Base-by-base conservation (phyloP, 2,113 vertebrate species). In the Paracanthobrama guichenoti region DNA sequence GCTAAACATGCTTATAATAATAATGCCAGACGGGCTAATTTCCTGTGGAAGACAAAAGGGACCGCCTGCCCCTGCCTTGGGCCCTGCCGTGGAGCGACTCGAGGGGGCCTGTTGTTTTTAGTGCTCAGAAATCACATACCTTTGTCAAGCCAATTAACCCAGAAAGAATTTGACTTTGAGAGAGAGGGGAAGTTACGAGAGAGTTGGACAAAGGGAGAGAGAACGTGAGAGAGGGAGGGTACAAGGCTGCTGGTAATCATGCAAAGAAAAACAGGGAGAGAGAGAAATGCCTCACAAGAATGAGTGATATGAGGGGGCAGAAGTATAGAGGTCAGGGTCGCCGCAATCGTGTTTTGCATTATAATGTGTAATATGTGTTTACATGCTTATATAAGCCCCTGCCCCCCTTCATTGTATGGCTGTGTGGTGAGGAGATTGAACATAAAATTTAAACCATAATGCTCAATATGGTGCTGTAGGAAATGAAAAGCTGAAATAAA, bases 11-110 rank as follows among this genome's bases (percentile, higher is more conserved):
- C 64, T 85, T 85, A 88, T 85, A 35, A 35, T 35, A 35, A 35
- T 35, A 35, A 26, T 82, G 87, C 92, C 86, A 93, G 93, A 93
- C 91, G 71, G 88, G 91, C 91, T 93, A 89, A 92, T 94, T 94
- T 95, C 94, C 93, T 93, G 92, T 31, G 91, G 90, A 93, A 91
- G 92, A 76, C 57, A 87, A 18, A 1, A 87, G 57, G 6, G 73
- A 79, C 26, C 11, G 12, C 26, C 44, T 8, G 64, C 55, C 57
- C 73, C 44, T 20, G 35, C 77, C 2, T 24, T 50, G 76, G 82
- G 73, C 83, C 86, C 79, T 81, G 85, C 83, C 82, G 83, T 83
- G 74, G 74, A 82, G 84, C 86, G 74, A 73, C 86, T 82, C 31
- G 76, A 83, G 88, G 69, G 74, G 13, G 22, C 86, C 87, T 90